phyloP scores from a whole-genome alignment of 2,888 invertebrate species.

The Cynaeus angustus region DNA sequence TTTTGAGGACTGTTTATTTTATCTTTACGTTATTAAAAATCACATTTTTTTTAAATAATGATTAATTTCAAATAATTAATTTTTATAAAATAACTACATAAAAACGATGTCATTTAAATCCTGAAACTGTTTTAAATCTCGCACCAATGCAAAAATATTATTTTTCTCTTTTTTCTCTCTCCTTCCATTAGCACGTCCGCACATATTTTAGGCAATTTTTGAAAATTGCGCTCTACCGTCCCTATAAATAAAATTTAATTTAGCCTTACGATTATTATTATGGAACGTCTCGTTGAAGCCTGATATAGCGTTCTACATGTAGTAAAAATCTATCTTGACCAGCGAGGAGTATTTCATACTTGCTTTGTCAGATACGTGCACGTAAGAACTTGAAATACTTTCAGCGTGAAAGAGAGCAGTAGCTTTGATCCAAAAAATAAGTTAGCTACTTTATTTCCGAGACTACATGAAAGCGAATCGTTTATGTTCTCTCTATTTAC shows the following conservation, averaged over 20 bases:
- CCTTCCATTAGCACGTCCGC: too few relatives aligned
- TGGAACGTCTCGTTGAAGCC: slow-evolving; percentile 7
- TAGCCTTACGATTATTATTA: slow-evolving; percentile 25
- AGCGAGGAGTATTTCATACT: slow-evolving; percentile 6
- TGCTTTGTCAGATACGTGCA: slow-evolving; percentile 5
- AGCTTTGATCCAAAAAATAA: slow-evolving; percentile 29
- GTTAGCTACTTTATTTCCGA: slow-evolving; percentile 22
- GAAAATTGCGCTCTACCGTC: not conserved
- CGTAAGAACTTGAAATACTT: not conserved
- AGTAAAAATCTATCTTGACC: slow-evolving; percentile 23
- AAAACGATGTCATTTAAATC: too few relatives aligned
- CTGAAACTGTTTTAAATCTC: too few relatives aligned
- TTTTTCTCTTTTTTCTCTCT: too few relatives aligned
- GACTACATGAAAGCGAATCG: slow-evolving; percentile 13
- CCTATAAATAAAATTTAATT: slow-evolving; percentile 27
- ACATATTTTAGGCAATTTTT: not conserved
- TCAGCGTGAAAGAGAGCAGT: not conserved
- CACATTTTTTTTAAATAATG: too few relatives aligned
- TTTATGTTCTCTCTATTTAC: slow-evolving; percentile 29
- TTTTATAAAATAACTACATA: too few relatives aligned
- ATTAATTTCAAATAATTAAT: too few relatives aligned
- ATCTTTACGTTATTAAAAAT: too few relatives aligned
- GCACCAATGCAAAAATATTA: too few relatives aligned
- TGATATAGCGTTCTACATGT: slow-evolving; percentile 14
- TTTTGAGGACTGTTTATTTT: too few relatives aligned